Evolutionary conservation across 2,797 vertebrate species (phyloP), one percentile per base, ranked within the genome.

Genomic region (Amblyraja radiata): DNA sequence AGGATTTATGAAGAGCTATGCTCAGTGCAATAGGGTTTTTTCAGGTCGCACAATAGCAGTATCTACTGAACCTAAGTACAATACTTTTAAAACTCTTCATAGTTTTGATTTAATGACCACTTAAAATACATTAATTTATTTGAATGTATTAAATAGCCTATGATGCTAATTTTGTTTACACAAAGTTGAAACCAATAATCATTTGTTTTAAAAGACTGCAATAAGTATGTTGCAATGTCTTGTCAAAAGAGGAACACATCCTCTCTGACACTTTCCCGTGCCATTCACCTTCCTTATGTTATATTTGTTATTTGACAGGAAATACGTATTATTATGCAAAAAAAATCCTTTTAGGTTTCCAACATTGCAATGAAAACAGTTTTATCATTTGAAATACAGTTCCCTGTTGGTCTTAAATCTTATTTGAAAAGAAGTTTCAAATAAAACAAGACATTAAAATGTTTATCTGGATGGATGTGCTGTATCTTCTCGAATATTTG

Each of bases 51-150:
- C 16, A 68, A 46, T 91, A 91, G 18, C 68, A 91, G 65, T 91
- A 54, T 63, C 71, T 91, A 74, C 36, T 74, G 65, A 73, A 91
- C 39, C 68, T 73, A 32, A 25, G 13, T 73, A 74, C 32, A 73
- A 39, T 39, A 71, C 68, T 21, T 46, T 1, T 7, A 91, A 14
- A 7, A 25, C 25, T 54, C 23, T 8, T 23, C 6, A 28, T 73
- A 74, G 36, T 76, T 92, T 92, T 46, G 13, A 74, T 92, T 76
- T 92, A 92, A 92, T 76, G 90, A 14, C 10, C 71, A 58, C 36
- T 91, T 54, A 25, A 91, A 76, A 73, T 91, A 74, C 28, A n/a
- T 63, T 28, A 86, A 68, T 68, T 73, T 46, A 46, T 25, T 23
- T 92, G 39, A 92, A 46, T 74, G 39, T 46, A 74, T 74, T 74